Evolutionary conservation across 1,140 invertebrate genomes (phyloP).

Genomic region (Drosophila willistoni): DNA sequence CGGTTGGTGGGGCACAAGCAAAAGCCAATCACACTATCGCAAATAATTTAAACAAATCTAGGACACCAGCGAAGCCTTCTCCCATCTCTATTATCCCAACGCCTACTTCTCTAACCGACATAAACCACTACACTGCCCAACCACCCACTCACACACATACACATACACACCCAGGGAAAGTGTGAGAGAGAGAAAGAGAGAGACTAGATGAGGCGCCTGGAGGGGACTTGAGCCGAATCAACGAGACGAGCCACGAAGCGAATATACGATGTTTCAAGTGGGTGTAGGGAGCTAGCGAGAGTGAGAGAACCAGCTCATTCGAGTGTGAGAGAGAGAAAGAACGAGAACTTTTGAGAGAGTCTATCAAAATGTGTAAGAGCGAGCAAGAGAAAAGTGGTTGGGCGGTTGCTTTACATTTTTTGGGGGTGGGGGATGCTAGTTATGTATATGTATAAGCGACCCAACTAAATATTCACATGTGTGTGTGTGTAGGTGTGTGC

Average conservation of each 20-base stretch:
- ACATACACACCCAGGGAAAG: not conserved
- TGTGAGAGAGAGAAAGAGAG: not conserved
- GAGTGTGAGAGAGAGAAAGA: not conserved
- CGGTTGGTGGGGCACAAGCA: conserved; percentile 37
- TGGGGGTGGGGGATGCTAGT: conserved; percentile 23
- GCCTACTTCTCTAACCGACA: not conserved
- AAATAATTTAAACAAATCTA: conserved; percentile 83
- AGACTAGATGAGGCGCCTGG: conserved; percentile 6
- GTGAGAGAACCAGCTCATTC: not conserved
- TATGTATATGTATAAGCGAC: conserved; percentile 29
- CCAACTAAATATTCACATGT: conserved; percentile 12
- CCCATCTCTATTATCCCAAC: too few relatives aligned
- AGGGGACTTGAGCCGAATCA: conserved; percentile 17
- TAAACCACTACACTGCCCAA: not conserved
- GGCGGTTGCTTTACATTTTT: not conserved
- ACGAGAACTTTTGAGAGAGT: not conserved
- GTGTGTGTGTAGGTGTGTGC: not conserved
- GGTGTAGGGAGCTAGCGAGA: conserved; percentile 24
- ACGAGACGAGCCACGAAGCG: conserved; percentile 46
- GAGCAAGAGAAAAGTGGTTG: conserved; percentile 7
- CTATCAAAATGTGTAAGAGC: conserved; percentile 15
- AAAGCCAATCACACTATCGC: conserved; percentile 83
- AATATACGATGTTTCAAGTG: conserved; percentile 34
- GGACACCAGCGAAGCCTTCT: conserved; percentile 49
- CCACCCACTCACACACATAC: conserved; percentile 26